Evolutionary conservation across 2,113 vertebrate genomes (phyloP).

Genomic region (Promerops cafer): DNA sequence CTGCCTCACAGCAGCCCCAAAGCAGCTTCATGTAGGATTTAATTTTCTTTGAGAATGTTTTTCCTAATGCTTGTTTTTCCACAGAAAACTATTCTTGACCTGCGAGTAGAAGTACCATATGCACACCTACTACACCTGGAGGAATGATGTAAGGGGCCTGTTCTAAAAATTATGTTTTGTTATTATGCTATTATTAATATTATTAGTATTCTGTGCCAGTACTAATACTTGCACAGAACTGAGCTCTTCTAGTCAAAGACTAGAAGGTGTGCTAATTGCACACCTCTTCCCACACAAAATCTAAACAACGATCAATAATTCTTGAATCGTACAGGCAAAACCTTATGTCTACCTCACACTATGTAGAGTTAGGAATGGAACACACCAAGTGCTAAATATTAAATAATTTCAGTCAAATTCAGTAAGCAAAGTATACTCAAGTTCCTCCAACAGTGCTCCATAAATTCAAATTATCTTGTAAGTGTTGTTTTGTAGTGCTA

Average conservation of each 20-base stretch:
- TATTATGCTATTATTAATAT: background rate
- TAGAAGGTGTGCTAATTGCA: too few species aligned
- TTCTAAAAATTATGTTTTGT: background rate
- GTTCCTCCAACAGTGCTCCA: background rate
- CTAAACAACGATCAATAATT: background rate
- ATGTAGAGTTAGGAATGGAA: background rate
- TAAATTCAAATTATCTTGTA: background rate
- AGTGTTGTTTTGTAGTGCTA: background rate
- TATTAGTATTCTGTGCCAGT: background rate
- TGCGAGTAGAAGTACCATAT: too few species aligned
- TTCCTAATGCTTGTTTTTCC: background rate
- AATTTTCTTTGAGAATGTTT: rapidly evolving
- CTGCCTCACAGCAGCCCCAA: rapidly evolving
- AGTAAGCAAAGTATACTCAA: background rate
- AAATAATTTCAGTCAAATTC: background rate
- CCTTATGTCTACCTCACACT: background rate
- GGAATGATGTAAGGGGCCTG: rapidly evolving
- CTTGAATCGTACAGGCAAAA: background rate
- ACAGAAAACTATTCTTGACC: background rate
- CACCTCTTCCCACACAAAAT: background rate
- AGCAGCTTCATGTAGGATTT: rapidly evolving
- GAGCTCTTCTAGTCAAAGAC: background rate
- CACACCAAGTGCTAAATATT: background rate
- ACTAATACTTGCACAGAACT: background rate
- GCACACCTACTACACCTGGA: background rate